Percentiles rank a stretch among this genome's conserved stretches.
phyloP scores from a whole-genome alignment of 2,888 invertebrate genomes.

The Mesoligia furuncula region DNA sequence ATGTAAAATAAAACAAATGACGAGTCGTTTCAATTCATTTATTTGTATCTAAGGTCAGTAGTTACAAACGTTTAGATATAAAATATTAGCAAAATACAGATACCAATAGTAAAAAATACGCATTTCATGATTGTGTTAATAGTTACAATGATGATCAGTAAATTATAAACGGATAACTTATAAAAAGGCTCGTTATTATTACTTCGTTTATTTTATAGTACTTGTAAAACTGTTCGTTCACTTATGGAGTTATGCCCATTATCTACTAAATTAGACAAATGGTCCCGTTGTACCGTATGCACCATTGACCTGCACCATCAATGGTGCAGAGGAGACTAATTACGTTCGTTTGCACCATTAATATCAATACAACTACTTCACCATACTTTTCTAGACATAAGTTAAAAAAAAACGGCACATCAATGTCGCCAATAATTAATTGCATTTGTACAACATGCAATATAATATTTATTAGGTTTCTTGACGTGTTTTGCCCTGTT shows the following conservation, averaged over 20 bases:
- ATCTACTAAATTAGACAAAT: constrained; percentile 6
- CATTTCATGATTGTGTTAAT: constrained; percentile 58
- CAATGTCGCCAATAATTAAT: too few relatives aligned
- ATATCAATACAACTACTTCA: too few relatives aligned
- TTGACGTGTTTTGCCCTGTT: too few relatives aligned
- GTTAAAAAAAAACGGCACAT: too few relatives aligned
- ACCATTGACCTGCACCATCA: too few relatives aligned
- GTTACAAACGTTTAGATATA: constrained; percentile 75
- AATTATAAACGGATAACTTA: constrained; percentile 39
- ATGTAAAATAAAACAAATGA: constrained; percentile 44
- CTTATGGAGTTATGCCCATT: constrained; percentile 7
- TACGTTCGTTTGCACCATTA: too few relatives aligned
- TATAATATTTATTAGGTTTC: too few relatives aligned
- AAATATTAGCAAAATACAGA: constrained; percentile 77
- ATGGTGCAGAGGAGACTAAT: too few relatives aligned
- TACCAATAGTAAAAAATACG: constrained; percentile 75
- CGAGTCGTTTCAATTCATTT: constrained; percentile 73
- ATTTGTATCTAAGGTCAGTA: constrained; percentile 78
- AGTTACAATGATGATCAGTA: constrained; percentile 45
- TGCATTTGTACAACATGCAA: too few relatives aligned
- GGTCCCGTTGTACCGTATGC: too few relatives aligned
- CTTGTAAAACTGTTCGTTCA: constrained; percentile 44
- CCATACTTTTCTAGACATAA: too few relatives aligned
- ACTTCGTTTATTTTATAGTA: constrained; percentile 37
- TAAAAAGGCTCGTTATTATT: constrained; percentile 42